Conservation (phyloP, 2,888 invertebrate species). For the Mamestra brassicae region DNA sequence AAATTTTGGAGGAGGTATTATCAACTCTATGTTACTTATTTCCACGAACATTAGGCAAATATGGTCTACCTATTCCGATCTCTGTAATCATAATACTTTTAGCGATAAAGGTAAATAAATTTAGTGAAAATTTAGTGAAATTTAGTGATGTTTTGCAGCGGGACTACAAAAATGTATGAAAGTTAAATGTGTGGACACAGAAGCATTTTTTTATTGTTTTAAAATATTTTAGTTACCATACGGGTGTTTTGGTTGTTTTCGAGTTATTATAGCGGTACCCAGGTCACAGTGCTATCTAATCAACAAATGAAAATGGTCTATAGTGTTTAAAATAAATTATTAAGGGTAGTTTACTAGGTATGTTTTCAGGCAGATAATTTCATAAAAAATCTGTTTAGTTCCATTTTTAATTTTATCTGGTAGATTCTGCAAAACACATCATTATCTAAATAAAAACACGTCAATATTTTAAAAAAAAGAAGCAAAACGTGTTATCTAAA, state of each 20-base stretch:
- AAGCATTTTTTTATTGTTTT: conserved; percentile 12
- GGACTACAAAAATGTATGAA: neutral
- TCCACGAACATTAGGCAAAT: too few species aligned
- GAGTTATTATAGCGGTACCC: conserved; percentile 28
- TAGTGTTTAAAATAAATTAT: conserved; percentile 25
- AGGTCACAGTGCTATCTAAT: conserved; percentile 53
- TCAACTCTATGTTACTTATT: too few species aligned
- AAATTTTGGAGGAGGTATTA: too few species aligned
- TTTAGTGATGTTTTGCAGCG: neutral
- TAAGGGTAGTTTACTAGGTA: neutral
- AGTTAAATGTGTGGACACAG: conserved; percentile 3
- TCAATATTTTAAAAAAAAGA: neutral
- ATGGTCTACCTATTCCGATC: too few species aligned
- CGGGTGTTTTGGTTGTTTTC: conserved; percentile 65
- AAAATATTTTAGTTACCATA: conserved; percentile 59
- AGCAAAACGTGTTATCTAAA: too few species aligned
- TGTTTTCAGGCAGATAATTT: neutral
- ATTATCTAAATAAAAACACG: neutral
- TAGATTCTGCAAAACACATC: neutral
- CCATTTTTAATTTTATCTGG: neutral
- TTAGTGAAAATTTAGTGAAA: too few species aligned
- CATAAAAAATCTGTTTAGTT: neutral
- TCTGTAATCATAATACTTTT: too few species aligned
- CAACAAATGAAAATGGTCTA: conserved; percentile 58
- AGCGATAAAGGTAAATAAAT: too few species aligned